A percentile compares a stretch with the other conserved stretches of the same genome.
Conservation (phyloP, 2,113 vertebrate genomes). For the Corydoras sp. region DNA sequence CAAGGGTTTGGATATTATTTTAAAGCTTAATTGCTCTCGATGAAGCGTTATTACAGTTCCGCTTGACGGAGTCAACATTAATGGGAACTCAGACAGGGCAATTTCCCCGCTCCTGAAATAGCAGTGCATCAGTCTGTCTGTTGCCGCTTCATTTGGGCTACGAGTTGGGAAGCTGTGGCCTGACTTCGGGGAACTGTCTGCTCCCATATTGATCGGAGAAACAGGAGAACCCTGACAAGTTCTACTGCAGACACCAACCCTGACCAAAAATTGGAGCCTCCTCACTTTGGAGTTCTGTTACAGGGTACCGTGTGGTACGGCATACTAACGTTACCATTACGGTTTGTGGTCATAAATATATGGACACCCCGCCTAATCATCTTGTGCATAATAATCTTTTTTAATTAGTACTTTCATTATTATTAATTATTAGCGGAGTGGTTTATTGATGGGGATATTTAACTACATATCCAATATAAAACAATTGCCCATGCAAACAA, state of each 20-base stretch:
- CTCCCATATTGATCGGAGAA: slow-evolving; percentile 39
- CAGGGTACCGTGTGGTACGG: neutral
- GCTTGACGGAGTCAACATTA: neutral
- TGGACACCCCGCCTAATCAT: no score
- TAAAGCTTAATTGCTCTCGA: no score
- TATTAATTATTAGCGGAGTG: no score
- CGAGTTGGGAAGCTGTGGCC: slow-evolving; percentile 22
- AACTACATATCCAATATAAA: no score
- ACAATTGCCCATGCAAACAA: no score
- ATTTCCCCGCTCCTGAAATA: slow-evolving; percentile 8
- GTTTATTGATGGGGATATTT: no score
- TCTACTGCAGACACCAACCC: slow-evolving; percentile 16
- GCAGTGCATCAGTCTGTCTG: slow-evolving; percentile 23
- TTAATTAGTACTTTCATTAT: no score
- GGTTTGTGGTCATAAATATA: no score
- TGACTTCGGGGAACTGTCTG: slow-evolving; percentile 30
- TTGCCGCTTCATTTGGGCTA: slow-evolving; percentile 23
- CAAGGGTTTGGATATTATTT: no score
- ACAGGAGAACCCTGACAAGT: slow-evolving; percentile 25
- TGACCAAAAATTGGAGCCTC: slow-evolving; percentile 16
- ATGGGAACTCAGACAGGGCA: slow-evolving; percentile 2
- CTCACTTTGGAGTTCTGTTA: slow-evolving; percentile 19
- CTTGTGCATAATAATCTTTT: no score
- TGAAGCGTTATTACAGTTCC: no score
- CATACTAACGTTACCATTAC: neutral